These are phyloP conservation scores for Lophochroa leadbeateri DNA, from an alignment of 2,113 vertebrate species.

Conservation along the genomic window DNA sequence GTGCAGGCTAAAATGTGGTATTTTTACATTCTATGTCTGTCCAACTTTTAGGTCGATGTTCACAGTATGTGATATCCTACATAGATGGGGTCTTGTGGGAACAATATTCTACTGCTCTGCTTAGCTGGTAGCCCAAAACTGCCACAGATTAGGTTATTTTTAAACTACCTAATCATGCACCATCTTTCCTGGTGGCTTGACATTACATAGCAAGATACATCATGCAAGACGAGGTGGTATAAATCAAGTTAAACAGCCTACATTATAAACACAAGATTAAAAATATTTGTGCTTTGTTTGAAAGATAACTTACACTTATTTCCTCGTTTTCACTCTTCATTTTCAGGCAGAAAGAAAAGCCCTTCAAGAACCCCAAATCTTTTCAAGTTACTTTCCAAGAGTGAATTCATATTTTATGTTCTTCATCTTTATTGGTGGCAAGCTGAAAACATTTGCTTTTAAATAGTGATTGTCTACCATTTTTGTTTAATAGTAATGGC, in stretches of 20 bases:
- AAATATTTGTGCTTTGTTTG: neutral
- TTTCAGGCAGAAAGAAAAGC: conserved; percentile 3
- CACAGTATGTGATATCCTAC: fast-evolving
- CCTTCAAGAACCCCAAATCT: neutral
- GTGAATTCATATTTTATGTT: neutral
- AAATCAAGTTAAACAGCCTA: neutral
- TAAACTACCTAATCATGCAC: neutral
- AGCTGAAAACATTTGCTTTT: conserved; percentile 27
- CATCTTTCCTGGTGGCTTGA: neutral
- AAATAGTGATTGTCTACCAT: neutral
- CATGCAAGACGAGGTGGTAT: neutral
- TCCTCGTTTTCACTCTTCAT: neutral
- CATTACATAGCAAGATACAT: neutral
- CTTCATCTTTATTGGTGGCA: conserved; percentile 47
- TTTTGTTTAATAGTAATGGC: neutral
- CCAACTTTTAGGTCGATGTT: fast-evolving
- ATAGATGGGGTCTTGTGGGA: neutral
- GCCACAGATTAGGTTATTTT: neutral
- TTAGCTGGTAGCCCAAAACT: neutral
- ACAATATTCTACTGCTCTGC: neutral
- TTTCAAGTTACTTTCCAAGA: neutral
- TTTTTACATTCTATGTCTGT: neutral
- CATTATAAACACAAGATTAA: neutral
- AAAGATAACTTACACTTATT: conserved; percentile 21
- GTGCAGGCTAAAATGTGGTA: fast-evolving